phyloP scores from a whole-genome alignment of 1,140 invertebrate species.

The Brachionus plicatilis region DNA sequence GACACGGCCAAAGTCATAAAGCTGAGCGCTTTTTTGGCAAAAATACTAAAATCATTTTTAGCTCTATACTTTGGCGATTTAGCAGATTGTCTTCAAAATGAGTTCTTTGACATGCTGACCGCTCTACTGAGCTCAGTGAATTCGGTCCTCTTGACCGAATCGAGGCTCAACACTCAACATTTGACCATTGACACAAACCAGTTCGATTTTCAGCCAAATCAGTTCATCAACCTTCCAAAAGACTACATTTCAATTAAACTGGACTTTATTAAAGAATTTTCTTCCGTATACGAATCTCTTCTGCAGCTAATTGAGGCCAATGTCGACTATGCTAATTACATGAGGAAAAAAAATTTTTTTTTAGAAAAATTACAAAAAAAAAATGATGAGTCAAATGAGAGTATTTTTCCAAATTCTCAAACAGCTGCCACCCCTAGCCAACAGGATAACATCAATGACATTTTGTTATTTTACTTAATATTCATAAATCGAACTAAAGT shows the following conservation, averaged over 20 bases:
- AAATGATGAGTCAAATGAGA: neutral
- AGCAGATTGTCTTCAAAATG: neutral
- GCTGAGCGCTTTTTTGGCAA: constrained; percentile 2
- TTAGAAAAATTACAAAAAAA: neutral
- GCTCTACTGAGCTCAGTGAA: neutral
- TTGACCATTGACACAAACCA: neutral
- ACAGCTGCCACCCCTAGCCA: neutral
- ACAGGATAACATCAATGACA: neutral
- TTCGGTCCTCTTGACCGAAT: neutral
- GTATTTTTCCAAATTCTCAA: neutral
- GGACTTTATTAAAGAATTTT: constrained; percentile 6
- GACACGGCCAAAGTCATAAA: constrained; percentile 16
- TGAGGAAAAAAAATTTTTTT: neutral
- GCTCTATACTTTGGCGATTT: neutral
- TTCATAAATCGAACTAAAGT: neutral
- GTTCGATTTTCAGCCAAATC: neutral
- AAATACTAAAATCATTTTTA: constrained; percentile 13
- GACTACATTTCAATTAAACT: neutral
- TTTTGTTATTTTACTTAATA: neutral
- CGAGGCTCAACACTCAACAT: neutral
- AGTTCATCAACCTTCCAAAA: neutral
- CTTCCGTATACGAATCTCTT: neutral
- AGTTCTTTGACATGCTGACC: neutral
- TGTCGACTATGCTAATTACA: neutral
- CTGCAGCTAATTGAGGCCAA: neutral